Conservation (phyloP, 2,797 vertebrate species). For the Pseudomugil tenellus region DNA sequence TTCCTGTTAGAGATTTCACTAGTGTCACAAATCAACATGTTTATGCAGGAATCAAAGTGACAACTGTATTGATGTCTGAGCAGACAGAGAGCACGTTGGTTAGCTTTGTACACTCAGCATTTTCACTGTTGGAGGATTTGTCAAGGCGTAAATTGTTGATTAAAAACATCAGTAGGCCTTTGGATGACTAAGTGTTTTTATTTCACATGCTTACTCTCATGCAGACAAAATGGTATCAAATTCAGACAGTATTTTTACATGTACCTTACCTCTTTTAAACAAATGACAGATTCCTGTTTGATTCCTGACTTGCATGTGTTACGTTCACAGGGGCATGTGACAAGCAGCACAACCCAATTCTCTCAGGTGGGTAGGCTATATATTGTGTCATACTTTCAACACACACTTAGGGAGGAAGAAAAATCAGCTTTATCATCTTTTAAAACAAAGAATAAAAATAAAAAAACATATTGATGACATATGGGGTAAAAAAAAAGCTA, state of each 20-base stretch:
- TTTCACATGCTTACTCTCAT: neutral
- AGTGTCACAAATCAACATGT: constrained; percentile 69
- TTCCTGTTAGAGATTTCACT: constrained; percentile 69
- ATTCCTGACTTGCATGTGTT: neutral
- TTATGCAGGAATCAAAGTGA: constrained; percentile 68
- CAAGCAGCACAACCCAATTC: neutral
- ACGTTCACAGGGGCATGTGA: constrained; percentile 3
- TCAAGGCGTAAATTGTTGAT: neutral
- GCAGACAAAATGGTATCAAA: neutral
- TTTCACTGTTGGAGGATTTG: constrained; percentile 13
- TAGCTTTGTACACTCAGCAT: constrained; percentile 50
- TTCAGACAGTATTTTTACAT: neutral
- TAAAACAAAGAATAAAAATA: neutral
- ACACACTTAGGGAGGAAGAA: neutral
- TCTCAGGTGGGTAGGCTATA: neutral
- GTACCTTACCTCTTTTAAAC: neutral
- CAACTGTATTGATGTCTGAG: constrained; percentile 42
- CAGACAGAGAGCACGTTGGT: constrained; percentile 43
- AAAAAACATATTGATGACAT: constrained; percentile 5
- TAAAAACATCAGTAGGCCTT: neutral
- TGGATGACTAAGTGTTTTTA: neutral
- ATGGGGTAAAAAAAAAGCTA: neutral
- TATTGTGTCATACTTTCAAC: neutral
- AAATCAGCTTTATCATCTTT: neutral
- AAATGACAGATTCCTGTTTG: neutral